These are phyloP conservation scores for Tiliqua scincoides DNA, from an alignment of 2,113 vertebrate species.

Conservation along the genomic window DNA sequence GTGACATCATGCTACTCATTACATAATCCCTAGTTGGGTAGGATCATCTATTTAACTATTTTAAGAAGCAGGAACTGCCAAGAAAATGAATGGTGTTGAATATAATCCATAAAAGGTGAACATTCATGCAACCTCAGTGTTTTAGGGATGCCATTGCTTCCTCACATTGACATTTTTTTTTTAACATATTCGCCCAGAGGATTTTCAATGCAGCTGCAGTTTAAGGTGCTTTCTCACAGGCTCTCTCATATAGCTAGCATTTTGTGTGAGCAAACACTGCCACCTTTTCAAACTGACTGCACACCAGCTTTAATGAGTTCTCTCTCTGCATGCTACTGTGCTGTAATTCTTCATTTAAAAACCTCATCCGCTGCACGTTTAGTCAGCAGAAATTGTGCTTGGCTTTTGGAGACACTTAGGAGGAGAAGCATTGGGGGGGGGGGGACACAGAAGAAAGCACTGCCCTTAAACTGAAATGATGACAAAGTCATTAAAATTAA, in stretches of 20 bases:
- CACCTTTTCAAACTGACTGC: slow-evolving; percentile 34
- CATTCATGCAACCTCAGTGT: background rate
- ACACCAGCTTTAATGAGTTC: slow-evolving; percentile 46
- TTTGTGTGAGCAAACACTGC: slow-evolving; percentile 43
- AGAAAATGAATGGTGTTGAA: background rate
- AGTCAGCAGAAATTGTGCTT: slow-evolving; percentile 56
- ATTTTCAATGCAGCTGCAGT: background rate
- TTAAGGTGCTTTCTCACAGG: slow-evolving; percentile 4
- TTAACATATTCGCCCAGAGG: background rate
- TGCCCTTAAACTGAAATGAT: slow-evolving; percentile 57
- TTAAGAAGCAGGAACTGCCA: background rate
- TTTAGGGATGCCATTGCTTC: background rate
- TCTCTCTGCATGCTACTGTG: slow-evolving; percentile 41
- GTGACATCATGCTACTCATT: background rate
- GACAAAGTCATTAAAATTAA: slow-evolving; percentile 59
- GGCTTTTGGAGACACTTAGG: slow-evolving; percentile 48
- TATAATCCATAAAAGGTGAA: background rate
- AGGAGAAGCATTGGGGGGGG: slow-evolving; percentile 53
- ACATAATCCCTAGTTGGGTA: background rate
- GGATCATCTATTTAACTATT: background rate
- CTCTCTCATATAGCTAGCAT: background rate
- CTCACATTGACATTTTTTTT: background rate
- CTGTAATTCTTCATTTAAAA: slow-evolving; percentile 54
- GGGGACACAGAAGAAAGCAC: slow-evolving; percentile 22
- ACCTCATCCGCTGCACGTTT: slow-evolving; percentile 16